Evolutionary conservation across 2,113 vertebrate species (phyloP).

Genomic region (Serinus canaria): DNA sequence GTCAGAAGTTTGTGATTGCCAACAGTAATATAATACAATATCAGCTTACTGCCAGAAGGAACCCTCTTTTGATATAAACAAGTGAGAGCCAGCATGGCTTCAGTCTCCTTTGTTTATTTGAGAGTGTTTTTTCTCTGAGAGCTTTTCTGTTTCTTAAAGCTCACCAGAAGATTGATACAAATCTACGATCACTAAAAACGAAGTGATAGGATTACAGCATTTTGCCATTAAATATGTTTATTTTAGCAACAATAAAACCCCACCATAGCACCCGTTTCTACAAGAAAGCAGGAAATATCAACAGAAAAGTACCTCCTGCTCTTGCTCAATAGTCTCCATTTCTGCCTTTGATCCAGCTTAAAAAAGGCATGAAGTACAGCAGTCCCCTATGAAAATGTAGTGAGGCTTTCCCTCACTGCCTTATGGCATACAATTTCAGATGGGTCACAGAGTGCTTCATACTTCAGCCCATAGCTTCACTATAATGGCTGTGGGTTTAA

Average conservation of each 20-base stretch:
- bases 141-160: background rate
- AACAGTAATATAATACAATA: background rate
- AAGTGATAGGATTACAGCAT: background rate
- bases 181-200: background rate
- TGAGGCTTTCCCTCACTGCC: background rate
- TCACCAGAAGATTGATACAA: background rate
- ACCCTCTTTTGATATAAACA: background rate
- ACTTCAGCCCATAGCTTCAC: background rate
- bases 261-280: constrained; percentile 2
- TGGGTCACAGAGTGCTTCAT: background rate
- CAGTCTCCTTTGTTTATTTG: background rate
- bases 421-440: background rate
- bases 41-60: background rate
- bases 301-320: background rate
- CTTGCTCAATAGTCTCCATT: background rate
- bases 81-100: background rate
- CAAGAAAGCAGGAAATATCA: background rate
- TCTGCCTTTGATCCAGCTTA: background rate
- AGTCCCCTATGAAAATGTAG: background rate
- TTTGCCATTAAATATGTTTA: background rate
- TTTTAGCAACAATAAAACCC: background rate
- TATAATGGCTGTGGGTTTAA: background rate
- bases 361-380: background rate
- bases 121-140: background rate
- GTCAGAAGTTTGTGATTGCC: background rate